Percentiles rank a stretch among this genome's conserved stretches.
These are phyloP conservation scores for Erynnis tages DNA, from an alignment of 2,888 invertebrate species.

Conservation along the genomic window DNA sequence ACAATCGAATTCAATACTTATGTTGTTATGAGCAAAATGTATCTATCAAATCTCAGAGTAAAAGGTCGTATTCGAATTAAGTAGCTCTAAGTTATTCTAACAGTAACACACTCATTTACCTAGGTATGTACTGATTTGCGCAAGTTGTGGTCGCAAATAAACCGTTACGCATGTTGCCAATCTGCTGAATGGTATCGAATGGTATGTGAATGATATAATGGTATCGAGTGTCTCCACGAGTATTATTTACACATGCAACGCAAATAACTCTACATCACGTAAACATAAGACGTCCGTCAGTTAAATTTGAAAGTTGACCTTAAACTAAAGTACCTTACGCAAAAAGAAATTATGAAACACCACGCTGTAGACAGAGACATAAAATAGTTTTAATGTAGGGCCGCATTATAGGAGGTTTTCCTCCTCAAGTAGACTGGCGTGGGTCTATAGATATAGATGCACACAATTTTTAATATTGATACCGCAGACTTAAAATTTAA, in stretches of 20 bases:
- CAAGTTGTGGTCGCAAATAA: constrained; percentile 50
- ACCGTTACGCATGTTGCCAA: constrained; percentile 63
- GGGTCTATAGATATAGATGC: too few species aligned
- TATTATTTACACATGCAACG: constrained; percentile 14
- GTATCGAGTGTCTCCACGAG: constrained; percentile 13
- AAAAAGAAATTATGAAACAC: too few species aligned
- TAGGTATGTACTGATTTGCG: constrained; percentile 40
- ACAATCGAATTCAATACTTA: constrained; percentile 53
- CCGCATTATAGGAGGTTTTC: too few species aligned
- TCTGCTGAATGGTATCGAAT: constrained; percentile 65
- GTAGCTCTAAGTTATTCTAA: not conserved
- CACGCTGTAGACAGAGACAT: too few species aligned
- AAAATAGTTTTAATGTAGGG: too few species aligned
- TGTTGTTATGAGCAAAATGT: constrained; percentile 14
- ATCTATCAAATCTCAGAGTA: not conserved
- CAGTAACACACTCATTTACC: not conserved
- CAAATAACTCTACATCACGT: constrained; percentile 2
- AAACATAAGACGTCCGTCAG: not conserved
- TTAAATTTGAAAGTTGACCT: not conserved
- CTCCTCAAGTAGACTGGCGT: too few species aligned
- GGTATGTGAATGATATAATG: constrained; percentile 20
- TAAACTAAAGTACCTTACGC: too few species aligned
- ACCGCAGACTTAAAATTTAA: too few species aligned
- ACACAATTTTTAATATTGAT: too few species aligned
- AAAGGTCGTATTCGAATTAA: too few species aligned